Percentiles rank a stretch among this genome's conserved stretches.
Conservation (phyloP, 2,888 invertebrate genomes). For the Xanthia togata region DNA sequence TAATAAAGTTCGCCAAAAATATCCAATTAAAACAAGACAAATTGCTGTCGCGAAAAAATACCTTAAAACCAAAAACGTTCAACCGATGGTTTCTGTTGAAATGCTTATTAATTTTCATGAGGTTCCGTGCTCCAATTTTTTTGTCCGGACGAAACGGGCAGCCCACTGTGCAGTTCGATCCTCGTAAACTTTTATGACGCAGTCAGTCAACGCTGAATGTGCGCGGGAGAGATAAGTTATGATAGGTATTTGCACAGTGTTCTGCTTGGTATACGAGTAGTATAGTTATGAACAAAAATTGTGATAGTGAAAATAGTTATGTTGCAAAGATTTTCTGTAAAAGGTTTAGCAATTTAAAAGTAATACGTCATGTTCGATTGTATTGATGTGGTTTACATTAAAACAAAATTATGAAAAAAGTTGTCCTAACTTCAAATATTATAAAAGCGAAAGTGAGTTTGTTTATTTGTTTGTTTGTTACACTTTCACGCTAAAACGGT, state of each 20-base stretch:
- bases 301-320: constrained; percentile 13
- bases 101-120: constrained; percentile 73
- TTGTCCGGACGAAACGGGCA: constrained; percentile 53
- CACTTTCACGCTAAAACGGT: no score
- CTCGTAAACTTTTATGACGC: constrained; percentile 72
- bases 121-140: constrained; percentile 70
- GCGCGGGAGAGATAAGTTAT: constrained; percentile 63
- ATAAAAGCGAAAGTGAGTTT: no score
- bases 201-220: constrained; percentile 64
- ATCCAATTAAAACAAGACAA: constrained; percentile 74
- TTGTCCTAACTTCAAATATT: no score
- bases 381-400: not conserved
- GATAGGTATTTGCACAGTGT: constrained; percentile 62
- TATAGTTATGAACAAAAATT: constrained; percentile 42
- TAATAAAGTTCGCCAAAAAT: constrained; percentile 72
- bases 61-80: constrained; percentile 64
- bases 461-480: no score
- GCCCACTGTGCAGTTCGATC: constrained; percentile 69
- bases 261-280: constrained; percentile 26
- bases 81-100: constrained; percentile 66
- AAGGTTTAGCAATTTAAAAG: not conserved
- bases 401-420: no score
- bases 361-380: not conserved
- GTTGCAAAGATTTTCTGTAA: not conserved
- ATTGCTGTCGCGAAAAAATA: constrained; percentile 71